A percentile compares a stretch with the other conserved stretches of the same genome.
Evolutionary conservation across 2,888 invertebrate genomes (phyloP).

Genomic region (Morpho helenor): DNA sequence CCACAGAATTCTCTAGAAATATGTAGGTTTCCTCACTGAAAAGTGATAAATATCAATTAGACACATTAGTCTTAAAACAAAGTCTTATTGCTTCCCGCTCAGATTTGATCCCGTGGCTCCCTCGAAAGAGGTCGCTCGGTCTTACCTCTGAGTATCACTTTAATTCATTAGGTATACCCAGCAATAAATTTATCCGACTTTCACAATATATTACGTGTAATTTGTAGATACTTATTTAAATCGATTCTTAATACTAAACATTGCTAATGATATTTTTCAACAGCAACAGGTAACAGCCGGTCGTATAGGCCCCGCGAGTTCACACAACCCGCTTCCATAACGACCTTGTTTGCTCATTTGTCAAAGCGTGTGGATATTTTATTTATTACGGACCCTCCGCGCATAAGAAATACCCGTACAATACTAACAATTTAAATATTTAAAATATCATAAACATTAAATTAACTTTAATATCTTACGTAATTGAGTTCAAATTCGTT

Average conservation of each 20-base stretch:
- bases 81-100: too few relatives aligned
- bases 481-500: constrained; percentile 32
- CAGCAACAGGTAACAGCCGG: constrained; percentile 15
- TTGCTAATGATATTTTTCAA: constrained; percentile 13
- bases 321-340: constrained; percentile 58
- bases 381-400: constrained; percentile 73
- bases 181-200: constrained; percentile 1
- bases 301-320: constrained; percentile 27
- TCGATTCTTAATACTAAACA: constrained; percentile 12
- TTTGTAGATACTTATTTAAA: constrained; percentile 11
- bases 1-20: too few relatives aligned
- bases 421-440: constrained; percentile 9
- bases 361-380: constrained; percentile 68
- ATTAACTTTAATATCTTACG: constrained; percentile 19
- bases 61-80: too few relatives aligned
- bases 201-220: constrained; percentile 1
- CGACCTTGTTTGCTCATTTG: constrained; percentile 72
- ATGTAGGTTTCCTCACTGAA: too few relatives aligned
- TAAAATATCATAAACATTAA: constrained; percentile 8
- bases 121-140: too few relatives aligned
- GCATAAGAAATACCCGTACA: constrained; percentile 35
- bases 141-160: neutral
- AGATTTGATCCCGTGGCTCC: too few relatives aligned
- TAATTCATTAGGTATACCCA: neutral
- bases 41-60: too few relatives aligned